These are phyloP conservation scores for Arge pagana DNA, from an alignment of 2,888 invertebrate genomes.

Conservation along the genomic window DNA sequence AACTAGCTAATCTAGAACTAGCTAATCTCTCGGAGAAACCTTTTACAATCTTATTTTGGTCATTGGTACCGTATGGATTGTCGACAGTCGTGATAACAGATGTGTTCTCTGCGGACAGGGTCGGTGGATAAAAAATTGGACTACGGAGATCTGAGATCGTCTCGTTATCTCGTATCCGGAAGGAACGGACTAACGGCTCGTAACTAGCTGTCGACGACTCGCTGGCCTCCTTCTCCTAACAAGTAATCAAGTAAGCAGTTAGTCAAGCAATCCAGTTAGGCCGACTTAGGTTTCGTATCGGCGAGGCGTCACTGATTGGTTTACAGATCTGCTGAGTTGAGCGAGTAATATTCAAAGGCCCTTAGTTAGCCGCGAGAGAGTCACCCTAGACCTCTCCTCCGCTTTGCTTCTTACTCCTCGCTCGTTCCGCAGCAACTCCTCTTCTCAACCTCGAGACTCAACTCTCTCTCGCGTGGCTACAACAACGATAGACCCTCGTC, in stretches of 20 bases:
- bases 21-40: too few species aligned
- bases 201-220: conserved; percentile 13
- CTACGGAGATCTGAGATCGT: background rate
- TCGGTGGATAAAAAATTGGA: background rate
- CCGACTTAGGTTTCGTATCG: conserved; percentile 39
- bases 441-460: too few species aligned
- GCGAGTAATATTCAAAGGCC: conserved; percentile 38
- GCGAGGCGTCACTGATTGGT: conserved; percentile 47
- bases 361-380: conserved; percentile 26
- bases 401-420: too few species aligned
- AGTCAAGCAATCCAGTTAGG: conserved; percentile 43
- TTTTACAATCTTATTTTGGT: too few species aligned
- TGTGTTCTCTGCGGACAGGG: too few species aligned
- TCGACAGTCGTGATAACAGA: too few species aligned
- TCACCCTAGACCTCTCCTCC: conserved; percentile 1
- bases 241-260: conserved; percentile 43
- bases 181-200: conserved; percentile 2
- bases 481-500: background rate
- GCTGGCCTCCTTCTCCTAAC: conserved; percentile 11
- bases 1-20: too few species aligned
- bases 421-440: too few species aligned
- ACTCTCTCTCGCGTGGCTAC: conserved; percentile 3
- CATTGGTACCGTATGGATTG: too few species aligned
- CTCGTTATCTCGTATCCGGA: background rate
- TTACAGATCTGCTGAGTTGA: conserved; percentile 43